These are phyloP conservation scores for Gymnopithys bicolor DNA, from an alignment of 2,797 vertebrate genomes.

Conservation along the genomic window DNA sequence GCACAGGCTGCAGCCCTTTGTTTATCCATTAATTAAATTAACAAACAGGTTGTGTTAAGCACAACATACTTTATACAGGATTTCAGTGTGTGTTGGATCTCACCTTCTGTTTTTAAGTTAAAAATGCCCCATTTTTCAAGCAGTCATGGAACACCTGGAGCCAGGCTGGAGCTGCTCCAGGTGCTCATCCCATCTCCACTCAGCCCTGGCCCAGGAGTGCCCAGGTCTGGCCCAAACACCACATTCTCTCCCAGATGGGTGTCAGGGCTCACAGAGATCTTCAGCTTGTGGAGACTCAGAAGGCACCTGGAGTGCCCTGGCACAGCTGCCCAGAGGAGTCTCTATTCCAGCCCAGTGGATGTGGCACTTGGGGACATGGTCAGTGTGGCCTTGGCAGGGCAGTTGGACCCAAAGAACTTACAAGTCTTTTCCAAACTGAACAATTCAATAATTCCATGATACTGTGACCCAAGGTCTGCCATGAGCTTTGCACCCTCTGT, in stretches of 20 bases:
- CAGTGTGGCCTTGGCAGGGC: background rate
- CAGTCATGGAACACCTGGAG: background rate
- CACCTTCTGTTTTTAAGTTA: background rate
- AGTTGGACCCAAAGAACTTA: background rate
- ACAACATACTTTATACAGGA: fast-evolving
- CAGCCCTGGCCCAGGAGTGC: background rate
- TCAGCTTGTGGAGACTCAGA: background rate
- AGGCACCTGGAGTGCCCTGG: background rate
- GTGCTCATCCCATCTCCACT: background rate
- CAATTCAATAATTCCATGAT: fast-evolving
- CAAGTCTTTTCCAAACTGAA: background rate
- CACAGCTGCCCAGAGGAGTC: background rate
- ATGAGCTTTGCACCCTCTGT: fast-evolving
- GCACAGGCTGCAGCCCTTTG: background rate
- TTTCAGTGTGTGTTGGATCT: fast-evolving
- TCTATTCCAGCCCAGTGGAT: background rate
- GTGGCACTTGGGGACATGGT: background rate
- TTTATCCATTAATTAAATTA: background rate
- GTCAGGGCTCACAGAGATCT: background rate
- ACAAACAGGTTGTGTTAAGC: background rate
- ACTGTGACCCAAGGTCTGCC: background rate
- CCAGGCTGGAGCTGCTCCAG: background rate
- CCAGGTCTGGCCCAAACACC: background rate
- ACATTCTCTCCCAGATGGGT: fast-evolving
- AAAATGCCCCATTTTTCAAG: background rate